Base-by-base conservation (phyloP, 1,140 invertebrate species). In the Proales similis region DNA sequence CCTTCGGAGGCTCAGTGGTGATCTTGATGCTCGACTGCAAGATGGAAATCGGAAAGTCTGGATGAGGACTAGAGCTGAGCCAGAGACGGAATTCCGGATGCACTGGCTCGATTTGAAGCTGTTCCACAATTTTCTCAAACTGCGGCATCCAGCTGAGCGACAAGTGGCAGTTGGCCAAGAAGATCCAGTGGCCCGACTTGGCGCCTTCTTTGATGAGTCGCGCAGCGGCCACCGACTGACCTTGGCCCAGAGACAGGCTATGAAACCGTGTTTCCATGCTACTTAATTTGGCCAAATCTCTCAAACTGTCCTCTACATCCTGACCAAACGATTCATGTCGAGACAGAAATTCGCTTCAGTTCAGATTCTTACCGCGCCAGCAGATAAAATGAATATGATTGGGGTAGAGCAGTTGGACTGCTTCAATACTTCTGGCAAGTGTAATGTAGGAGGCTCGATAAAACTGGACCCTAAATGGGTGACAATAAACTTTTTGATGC, bases 161-260 rank as follows among this genome's bases (percentile, higher is more conserved):
- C 66, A 91, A 74, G 76, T 92, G 88, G 70, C 88, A 91, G 74
- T 90, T 91, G 3, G 87, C 87, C 46, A 90, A 75, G 76, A 87
- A 90, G 24, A 78, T 72, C 76, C 75, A 78, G 65, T 73, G 71
- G 67, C 76, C 76, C 74, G 76, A 65, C 17, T 68, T 70, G 20
- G 75, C 69, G 7, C 74, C 74, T 64, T 75, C 71, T 47, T 74
- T 71, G 63, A 77, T 75, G 70, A 76, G 73, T 30, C 72, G 69
- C 17, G 72, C 75, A 5, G 75, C 75, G 27, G 74, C 75, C 12
- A 73, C 71, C 12, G 73, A 70, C 63, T 77, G 75, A 63, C 75
- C 75, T 69, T 77, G 74, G 65, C 74, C 75, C 20, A 77, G 63
- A 3, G 75, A 77, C 9, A 77, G 66, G 12, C 72, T 70, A 57